phyloP scores from a whole-genome alignment of 1,140 invertebrate genomes.

The Drosophila guanche region DNA sequence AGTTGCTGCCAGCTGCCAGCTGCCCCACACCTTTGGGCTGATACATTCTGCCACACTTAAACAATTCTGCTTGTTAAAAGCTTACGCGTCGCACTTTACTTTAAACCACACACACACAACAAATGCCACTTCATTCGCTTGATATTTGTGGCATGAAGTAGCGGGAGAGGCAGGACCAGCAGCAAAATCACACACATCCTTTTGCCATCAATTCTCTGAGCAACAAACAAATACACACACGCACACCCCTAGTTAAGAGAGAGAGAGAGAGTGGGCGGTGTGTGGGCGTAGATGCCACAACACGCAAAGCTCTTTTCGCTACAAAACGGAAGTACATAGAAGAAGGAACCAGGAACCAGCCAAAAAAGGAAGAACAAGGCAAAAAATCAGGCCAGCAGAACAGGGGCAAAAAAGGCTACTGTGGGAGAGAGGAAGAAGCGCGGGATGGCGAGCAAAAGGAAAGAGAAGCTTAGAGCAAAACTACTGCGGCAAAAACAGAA shows the following conservation, averaged over 20 bases:
- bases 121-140: constrained; percentile 79
- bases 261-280: constrained; percentile 3
- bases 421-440: constrained; percentile 7
- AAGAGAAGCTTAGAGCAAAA: constrained; percentile 70
- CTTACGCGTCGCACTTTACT: constrained; percentile 74
- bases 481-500: constrained; percentile 73
- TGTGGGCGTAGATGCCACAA: constrained; percentile 58
- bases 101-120: constrained; percentile 70
- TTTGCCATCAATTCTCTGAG: constrained; percentile 81
- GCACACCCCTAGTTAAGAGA: constrained; percentile 3
- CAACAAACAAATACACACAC: constrained; percentile 73
- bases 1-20: too few species aligned
- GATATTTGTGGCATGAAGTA: constrained; percentile 70
- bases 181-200: constrained; percentile 79
- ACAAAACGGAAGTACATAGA: constrained; percentile 80
- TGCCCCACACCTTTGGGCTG: background rate
- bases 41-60: constrained; percentile 66
- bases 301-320: constrained; percentile 81
- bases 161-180: constrained; percentile 22
- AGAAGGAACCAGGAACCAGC: constrained; percentile 53
- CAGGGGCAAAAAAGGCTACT: background rate
- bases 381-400: constrained; percentile 50
- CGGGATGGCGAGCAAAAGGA: constrained; percentile 36
- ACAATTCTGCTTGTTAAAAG: constrained; percentile 76
- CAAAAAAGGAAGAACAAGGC: constrained; percentile 53